Evolutionary conservation across 2,888 invertebrate genomes (phyloP).

Genomic region (Eucera pruinosa): DNA sequence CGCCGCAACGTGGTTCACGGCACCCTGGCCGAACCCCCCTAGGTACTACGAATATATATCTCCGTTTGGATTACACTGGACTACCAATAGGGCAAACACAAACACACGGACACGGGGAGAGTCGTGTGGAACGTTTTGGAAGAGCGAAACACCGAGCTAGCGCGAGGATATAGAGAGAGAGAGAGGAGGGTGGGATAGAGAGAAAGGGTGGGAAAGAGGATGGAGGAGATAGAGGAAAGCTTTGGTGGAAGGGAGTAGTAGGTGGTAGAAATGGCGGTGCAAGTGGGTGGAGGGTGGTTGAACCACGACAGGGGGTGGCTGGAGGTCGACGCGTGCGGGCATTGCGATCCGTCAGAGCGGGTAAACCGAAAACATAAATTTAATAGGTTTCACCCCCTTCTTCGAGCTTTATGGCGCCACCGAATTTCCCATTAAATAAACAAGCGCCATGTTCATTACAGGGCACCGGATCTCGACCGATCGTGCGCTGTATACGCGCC

Average conservation of each 20-base stretch:
- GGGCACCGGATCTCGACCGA: slow-evolving; percentile 69
- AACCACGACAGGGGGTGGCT: slow-evolving; percentile 63
- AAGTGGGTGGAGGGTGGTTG: slow-evolving; percentile 47
- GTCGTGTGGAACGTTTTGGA: slow-evolving; percentile 37
- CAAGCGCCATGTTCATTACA: slow-evolving; percentile 83
- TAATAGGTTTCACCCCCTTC: slow-evolving; percentile 83
- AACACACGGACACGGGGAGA: slow-evolving; percentile 48
- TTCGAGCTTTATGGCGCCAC: slow-evolving; percentile 84
- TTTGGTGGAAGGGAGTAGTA: slow-evolving; percentile 48
- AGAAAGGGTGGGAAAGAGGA: slow-evolving; percentile 23
- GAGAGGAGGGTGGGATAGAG: slow-evolving; percentile 20
- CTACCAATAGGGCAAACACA: slow-evolving; percentile 78
- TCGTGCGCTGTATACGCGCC: slow-evolving; percentile 67
- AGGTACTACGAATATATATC: slow-evolving; percentile 71
- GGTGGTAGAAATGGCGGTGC: slow-evolving; percentile 62
- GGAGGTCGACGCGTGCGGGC: slow-evolving; percentile 78
- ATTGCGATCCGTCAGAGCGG: slow-evolving; percentile 84
- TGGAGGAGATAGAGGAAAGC: slow-evolving; percentile 27
- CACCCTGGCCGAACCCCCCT: slow-evolving; percentile 60
- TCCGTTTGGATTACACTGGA: slow-evolving; percentile 79
- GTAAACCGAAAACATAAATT: slow-evolving; percentile 84
- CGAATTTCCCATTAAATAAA: slow-evolving; percentile 85
- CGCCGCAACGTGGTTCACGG: slow-evolving; percentile 71
- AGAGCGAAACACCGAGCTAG: slow-evolving; percentile 14
- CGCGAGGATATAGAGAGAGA: neutral